Conservation (phyloP, 1,140 invertebrate genomes). For the Proales similis region DNA sequence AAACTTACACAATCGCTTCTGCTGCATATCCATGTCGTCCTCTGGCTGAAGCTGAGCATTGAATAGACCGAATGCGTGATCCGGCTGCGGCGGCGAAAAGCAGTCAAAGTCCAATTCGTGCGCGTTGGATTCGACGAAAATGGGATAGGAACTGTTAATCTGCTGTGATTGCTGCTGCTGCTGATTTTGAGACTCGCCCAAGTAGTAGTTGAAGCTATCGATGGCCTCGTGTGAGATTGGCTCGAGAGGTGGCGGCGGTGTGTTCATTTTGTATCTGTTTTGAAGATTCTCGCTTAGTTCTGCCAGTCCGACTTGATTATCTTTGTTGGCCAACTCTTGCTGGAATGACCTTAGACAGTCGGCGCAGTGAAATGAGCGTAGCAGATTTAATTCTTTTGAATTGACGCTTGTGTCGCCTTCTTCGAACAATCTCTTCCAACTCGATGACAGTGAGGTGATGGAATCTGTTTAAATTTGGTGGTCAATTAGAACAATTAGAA, state of each 20-base stretch:
- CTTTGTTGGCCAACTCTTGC: not conserved
- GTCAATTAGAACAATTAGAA: too few species aligned
- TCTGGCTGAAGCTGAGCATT: not conserved
- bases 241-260: constrained; percentile 13
- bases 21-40: constrained; percentile 20
- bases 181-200: constrained; percentile 5
- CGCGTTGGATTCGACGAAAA: too few species aligned
- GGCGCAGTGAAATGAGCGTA: constrained; percentile 36
- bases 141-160: too few species aligned
- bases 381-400: constrained; percentile 14
- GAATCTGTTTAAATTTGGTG: too few species aligned
- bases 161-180: too few species aligned
- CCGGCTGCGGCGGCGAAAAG: too few species aligned
- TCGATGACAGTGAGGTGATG: constrained; percentile 26
- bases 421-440: constrained; percentile 13
- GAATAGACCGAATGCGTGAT: not conserved
- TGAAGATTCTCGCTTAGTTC: not conserved
- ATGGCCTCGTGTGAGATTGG: constrained; percentile 23
- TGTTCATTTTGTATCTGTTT: constrained; percentile 8
- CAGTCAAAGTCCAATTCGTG: too few species aligned
- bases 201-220: constrained; percentile 11
- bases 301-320: not conserved
- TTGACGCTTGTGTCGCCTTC: constrained; percentile 25
- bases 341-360: constrained; percentile 38
- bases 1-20: constrained; percentile 31